phyloP scores from a whole-genome alignment of 2,888 invertebrate species.

The Aspidiotus destructor region DNA sequence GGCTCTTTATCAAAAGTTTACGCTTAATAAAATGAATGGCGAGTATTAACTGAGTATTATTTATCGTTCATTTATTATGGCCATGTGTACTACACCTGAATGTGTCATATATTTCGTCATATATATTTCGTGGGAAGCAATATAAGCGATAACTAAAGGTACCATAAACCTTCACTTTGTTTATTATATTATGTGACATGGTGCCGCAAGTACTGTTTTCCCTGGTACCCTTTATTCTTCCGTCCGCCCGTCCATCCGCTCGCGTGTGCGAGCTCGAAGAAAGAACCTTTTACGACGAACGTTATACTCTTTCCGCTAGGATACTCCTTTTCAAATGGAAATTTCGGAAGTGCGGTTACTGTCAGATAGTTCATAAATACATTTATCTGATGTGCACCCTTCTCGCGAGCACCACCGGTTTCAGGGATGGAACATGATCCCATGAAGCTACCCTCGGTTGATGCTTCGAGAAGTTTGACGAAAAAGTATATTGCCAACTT shows the following conservation, averaged over 20 bases:
- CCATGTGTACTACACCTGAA: slow-evolving; percentile 27
- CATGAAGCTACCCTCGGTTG: too few species aligned
- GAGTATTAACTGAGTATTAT: slow-evolving; percentile 30
- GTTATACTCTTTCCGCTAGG: slow-evolving; percentile 18
- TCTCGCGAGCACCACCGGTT: too few species aligned
- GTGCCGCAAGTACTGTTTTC: background rate
- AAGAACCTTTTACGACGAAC: slow-evolving; percentile 1
- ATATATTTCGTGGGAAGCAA: slow-evolving; percentile 1
- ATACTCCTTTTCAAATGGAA: slow-evolving; percentile 32
- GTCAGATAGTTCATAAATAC: too few species aligned
- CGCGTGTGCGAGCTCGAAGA: too few species aligned
- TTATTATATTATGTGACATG: slow-evolving; percentile 26
- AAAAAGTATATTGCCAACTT: too few species aligned
- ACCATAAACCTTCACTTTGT: slow-evolving; percentile 29
- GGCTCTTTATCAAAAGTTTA: slow-evolving; percentile 30
- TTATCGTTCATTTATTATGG: slow-evolving; percentile 30
- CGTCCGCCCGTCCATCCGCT: too few species aligned
- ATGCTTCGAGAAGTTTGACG: too few species aligned
- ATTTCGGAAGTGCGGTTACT: slow-evolving; percentile 8
- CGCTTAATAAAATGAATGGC: slow-evolving; percentile 32
- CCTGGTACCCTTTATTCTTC: background rate
- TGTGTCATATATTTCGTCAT: slow-evolving; percentile 13
- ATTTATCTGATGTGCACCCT: too few species aligned
- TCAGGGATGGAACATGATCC: too few species aligned
- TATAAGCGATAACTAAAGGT: slow-evolving; percentile 29